Evolutionary conservation across 2,113 vertebrate species (phyloP).

Genomic region (Motacilla tschutschensis): DNA sequence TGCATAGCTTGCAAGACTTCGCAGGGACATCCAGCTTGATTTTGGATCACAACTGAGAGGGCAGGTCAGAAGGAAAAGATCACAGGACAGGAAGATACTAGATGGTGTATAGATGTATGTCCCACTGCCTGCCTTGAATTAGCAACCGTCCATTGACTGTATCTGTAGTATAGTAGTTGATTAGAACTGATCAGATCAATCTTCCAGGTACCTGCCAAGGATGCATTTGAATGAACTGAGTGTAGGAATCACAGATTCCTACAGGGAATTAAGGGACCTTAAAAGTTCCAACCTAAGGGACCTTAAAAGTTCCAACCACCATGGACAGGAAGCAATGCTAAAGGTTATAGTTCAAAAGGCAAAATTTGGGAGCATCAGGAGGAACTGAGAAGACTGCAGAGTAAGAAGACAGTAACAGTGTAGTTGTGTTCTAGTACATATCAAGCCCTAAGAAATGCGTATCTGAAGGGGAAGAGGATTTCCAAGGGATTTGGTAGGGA

Average conservation of each 20-base stretch:
- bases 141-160: neutral
- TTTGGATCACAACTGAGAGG: neutral
- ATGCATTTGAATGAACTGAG: neutral
- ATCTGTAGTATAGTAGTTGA: neutral
- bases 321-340: rapidly evolving
- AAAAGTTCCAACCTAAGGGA: neutral
- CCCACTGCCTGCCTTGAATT: neutral
- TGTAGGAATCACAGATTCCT: neutral
- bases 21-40: neutral
- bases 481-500: neutral
- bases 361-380: neutral
- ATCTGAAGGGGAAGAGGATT: neutral
- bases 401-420: rapidly evolving
- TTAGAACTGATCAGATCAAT: neutral
- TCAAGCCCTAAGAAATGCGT: neutral
- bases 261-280: neutral
- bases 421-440: neutral
- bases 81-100: neutral
- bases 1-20: rapidly evolving
- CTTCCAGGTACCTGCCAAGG: neutral
- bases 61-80: neutral
- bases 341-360: neutral
- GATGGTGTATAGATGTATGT: neutral
- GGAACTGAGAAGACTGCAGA: neutral
- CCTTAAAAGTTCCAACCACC: neutral